Evolutionary conservation across 2,113 vertebrate species (phyloP).

Genomic region (mouse (Mus musculus)): GRCm39 chr13:110168001-110168500

Average conservation of each 20-base stretch:
- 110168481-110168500: neutral
- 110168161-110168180: neutral
- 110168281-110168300: neutral
- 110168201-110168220: neutral
- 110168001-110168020: neutral
- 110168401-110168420: accelerated
- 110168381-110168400: neutral
- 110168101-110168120: neutral
- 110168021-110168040: too few species aligned
- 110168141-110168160: neutral
- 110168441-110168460: too few species aligned
- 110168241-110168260: neutral
- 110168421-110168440: neutral
- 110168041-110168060: neutral
- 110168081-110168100: neutral
- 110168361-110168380: neutral
- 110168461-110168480: accelerated
- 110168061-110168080: neutral
- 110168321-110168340: neutral
- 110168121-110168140: neutral
- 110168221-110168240: neutral
- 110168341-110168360: neutral
- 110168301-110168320: neutral
- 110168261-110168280: neutral
- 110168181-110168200: too few species aligned